Conservation (phyloP, 2,797 vertebrate species). For the Aldrovandia affinis region DNA sequence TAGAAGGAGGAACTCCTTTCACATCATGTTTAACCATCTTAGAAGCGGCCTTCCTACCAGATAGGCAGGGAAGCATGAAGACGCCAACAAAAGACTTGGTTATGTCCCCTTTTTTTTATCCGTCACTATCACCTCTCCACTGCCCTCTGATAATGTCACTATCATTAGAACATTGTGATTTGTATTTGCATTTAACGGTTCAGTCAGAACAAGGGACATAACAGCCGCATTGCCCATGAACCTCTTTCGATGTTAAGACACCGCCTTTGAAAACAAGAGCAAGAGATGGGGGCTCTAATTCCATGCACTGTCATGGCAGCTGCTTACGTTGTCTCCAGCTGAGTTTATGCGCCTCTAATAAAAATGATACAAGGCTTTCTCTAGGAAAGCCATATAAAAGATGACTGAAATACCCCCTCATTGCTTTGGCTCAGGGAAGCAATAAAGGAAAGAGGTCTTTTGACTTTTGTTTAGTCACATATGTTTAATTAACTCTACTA, state of each 20-base stretch:
- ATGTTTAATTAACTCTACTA: not conserved
- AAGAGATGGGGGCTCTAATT: not conserved
- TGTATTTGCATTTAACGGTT: not conserved
- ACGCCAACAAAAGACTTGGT: not conserved
- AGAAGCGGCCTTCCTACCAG: constrained; percentile 3
- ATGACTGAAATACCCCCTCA: not conserved
- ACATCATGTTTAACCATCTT: constrained; percentile 16
- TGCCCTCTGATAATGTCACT: not conserved
- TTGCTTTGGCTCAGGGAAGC: not conserved
- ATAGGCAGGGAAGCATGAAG: constrained; percentile 22
- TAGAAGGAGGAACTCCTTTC: constrained; percentile 29
- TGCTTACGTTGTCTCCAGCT: not conserved
- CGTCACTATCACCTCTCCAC: not conserved
- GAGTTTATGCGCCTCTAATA: constrained; percentile 20
- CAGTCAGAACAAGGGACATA: not conserved
- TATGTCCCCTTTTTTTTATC: not conserved
- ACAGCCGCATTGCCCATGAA: not conserved
- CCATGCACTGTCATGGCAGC: not conserved
- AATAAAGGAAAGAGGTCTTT: not conserved
- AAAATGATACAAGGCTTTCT: not conserved
- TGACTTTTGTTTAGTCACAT: not conserved
- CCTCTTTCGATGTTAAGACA: not conserved
- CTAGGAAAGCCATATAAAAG: not conserved
- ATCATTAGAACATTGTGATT: not conserved
- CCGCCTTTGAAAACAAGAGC: not conserved